These are phyloP conservation scores for Dallia pectoralis DNA, from an alignment of 2,797 vertebrate genomes.

Conservation along the genomic window DNA sequence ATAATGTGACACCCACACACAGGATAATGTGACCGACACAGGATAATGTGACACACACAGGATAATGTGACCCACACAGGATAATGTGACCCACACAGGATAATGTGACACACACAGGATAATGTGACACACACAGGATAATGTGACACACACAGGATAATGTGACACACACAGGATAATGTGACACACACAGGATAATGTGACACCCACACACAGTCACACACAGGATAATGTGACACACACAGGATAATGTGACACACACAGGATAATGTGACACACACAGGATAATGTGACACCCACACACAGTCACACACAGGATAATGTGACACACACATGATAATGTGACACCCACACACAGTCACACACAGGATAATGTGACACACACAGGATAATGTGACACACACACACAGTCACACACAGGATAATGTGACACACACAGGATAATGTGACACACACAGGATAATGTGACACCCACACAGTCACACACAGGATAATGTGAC, in stretches of 20 bases:
- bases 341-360: neutral
- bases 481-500: neutral
- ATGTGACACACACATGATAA: neutral
- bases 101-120: neutral
- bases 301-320: neutral
- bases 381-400: neutral
- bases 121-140: neutral
- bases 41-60: neutral
- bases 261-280: neutral
- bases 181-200: neutral
- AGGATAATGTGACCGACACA: neutral
- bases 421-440: too few relatives aligned
- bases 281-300: too few relatives aligned
- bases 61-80: neutral
- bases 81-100: neutral
- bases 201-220: neutral
- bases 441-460: neutral
- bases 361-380: neutral
- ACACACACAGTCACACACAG: neutral
- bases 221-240: neutral
- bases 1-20: neutral
- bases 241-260: neutral
- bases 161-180: neutral
- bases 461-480: neutral
- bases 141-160: neutral